Evolutionary conservation across 2,888 invertebrate genomes (phyloP).

Genomic region (Dolichopus griseipennis): DNA sequence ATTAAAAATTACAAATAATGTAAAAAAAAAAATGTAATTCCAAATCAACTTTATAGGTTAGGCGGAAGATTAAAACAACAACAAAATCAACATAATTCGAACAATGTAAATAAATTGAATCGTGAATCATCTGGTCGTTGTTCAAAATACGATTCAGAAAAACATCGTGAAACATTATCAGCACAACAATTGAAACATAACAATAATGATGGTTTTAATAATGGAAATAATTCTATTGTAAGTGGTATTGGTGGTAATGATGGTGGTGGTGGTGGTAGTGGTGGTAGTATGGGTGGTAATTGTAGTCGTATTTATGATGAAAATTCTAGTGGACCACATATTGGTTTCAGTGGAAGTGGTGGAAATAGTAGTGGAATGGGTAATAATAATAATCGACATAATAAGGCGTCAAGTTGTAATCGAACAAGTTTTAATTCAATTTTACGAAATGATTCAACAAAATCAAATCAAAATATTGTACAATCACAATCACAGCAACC

Average conservation of each 20-base stretch:
- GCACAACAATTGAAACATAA: not conserved
- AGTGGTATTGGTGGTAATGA: not conserved
- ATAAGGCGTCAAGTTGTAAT: slow-evolving; percentile 9
- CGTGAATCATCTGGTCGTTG: not conserved
- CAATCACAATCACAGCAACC: slow-evolving; percentile 29
- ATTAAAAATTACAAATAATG: too few relatives aligned
- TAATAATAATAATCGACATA: not conserved
- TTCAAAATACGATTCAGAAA: not conserved
- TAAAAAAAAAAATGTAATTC: too few relatives aligned
- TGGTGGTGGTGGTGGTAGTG: too few relatives aligned
- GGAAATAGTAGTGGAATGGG: not conserved
- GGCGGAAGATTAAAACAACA: slow-evolving; percentile 41
- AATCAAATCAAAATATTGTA: slow-evolving; percentile 13
- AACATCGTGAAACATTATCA: not conserved
- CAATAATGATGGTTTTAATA: not conserved
- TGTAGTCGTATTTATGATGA: not conserved
- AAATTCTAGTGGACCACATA: not conserved
- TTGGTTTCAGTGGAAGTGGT: not conserved
- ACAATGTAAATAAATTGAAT: slow-evolving; percentile 26
- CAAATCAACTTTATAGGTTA: slow-evolving; percentile 27
- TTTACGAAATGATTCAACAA: not conserved
- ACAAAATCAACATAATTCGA: slow-evolving; percentile 32
- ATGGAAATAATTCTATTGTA: not conserved
- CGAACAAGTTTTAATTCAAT: slow-evolving; percentile 11
- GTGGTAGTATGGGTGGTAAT: not conserved